Evolutionary conservation across 1,140 invertebrate species (phyloP), one percentile per base, ranked within the genome.

Genomic region (Ruditapes philippinarum): DNA sequence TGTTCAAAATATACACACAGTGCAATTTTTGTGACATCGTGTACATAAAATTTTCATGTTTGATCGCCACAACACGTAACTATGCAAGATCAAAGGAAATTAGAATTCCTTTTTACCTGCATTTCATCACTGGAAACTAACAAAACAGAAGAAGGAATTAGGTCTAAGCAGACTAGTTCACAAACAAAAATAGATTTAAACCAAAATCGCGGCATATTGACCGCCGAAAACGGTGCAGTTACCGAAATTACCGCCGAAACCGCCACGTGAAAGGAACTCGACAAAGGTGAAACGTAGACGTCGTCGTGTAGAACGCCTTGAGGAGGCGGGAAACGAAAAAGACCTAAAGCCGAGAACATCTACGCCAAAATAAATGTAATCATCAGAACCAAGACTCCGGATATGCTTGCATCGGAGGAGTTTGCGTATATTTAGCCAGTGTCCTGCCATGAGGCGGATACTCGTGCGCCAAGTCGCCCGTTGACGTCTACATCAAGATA

Each of bases 341-440:
- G 31, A 73, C 3, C 22, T 25, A 12, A 70, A 54, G 28, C 40
- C 82, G 17, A 31, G 40, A 36, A 49, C 82, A 38, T 84, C 82
- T 49, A 84, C 82, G 65, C 82, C 82, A 51, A 68, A 74, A 49
- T 65, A 84, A 70, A 45, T 54, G 40, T 40, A 3, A 70, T 84
- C 42, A 57, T 31, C 0, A 19, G 65, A 36, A 31, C 22, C 14
- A 25, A 54, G 7, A 84, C 82, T 11, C 82, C 82, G 7, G 65
- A 54, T 25, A 74, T 84, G 5, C 31, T 84, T 25, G 36, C 62
- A 5, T 73, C 82, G 4, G 82, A 68, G 12, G 4, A 73, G 22
- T 70, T 84, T 38, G 82, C 73, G 17, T 84, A 84, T 40, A 84
- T 84, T 54, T 68, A 84, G 14, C 82, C 62, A 28, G 60, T 70